Evolutionary conservation across 2,797 vertebrate species (phyloP).

Genomic region (Sparus aurata): DNA sequence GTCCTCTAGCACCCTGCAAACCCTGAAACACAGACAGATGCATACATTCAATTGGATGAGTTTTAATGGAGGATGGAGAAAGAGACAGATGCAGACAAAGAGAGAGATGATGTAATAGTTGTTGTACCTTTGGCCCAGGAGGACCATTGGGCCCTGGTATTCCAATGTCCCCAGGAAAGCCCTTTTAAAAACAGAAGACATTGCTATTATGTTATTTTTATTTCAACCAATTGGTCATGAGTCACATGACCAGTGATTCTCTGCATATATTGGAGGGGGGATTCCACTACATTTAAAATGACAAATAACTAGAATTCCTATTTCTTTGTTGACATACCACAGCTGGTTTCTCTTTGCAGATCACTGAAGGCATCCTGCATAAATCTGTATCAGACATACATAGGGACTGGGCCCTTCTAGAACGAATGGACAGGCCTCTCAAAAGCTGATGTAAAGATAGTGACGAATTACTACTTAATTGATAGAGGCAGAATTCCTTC

Average conservation of each 20-base stretch:
- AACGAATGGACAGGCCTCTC: not conserved
- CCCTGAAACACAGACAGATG: constrained; percentile 83
- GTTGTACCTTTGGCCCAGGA: constrained; percentile 93
- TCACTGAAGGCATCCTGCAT: constrained; percentile 16
- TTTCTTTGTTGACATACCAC: not conserved
- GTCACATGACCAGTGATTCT: constrained; percentile 18
- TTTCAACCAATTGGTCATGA: constrained; percentile 18
- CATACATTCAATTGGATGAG: not conserved
- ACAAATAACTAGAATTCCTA: not conserved
- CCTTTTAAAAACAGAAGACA: constrained; percentile 83
- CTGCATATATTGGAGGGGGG: constrained; percentile 8
- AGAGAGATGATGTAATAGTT: not conserved
- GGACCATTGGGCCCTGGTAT: constrained; percentile 95
- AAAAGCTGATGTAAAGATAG: constrained; percentile 29
- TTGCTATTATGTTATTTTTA: not conserved
- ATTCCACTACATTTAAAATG: constrained; percentile 2
- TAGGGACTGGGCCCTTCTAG: not conserved
- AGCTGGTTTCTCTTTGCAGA: constrained; percentile 16
- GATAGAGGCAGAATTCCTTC: constrained; percentile 38
- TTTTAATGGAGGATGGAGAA: not conserved
- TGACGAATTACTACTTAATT: constrained; percentile 43
- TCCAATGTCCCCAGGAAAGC: constrained; percentile 98
- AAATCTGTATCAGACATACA: constrained; percentile 21
- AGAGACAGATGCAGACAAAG: not conserved
- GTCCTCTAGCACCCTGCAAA: constrained; percentile 89